A percentile compares a stretch with the other conserved stretches of the same genome.
These are phyloP conservation scores for Xiphophorus birchmanni DNA, from an alignment of 2,797 vertebrate genomes.

Conservation along the genomic window DNA sequence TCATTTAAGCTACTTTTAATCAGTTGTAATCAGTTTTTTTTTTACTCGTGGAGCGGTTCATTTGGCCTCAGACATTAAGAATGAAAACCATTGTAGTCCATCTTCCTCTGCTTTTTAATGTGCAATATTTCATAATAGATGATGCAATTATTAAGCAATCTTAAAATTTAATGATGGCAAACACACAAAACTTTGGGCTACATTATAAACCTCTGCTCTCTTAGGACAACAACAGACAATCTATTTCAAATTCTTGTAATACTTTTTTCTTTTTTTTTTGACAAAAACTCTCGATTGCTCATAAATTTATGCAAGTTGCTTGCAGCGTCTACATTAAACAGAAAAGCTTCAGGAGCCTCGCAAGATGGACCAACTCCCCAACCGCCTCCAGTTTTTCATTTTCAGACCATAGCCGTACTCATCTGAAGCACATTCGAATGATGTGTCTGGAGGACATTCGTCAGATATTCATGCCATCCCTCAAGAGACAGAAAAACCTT, in stretches of 20 bases:
- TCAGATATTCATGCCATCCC: neutral
- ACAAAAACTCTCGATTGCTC: neutral
- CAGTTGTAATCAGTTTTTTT: neutral
- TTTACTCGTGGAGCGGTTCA: neutral
- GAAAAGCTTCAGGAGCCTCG: neutral
- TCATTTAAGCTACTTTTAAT: conserved; percentile 12
- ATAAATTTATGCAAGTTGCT: neutral
- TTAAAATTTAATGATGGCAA: neutral
- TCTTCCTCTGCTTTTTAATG: neutral
- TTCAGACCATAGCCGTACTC: neutral
- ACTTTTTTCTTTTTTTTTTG: neutral
- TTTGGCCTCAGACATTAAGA: neutral
- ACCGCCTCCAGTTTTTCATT: neutral
- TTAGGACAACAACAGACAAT: neutral
- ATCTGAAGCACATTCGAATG: neutral
- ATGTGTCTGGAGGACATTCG: neutral
- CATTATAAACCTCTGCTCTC: neutral
- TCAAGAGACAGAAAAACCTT: neutral
- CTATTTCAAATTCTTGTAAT: neutral
- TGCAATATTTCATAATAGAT: conserved; percentile 3
- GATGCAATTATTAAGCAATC: neutral
- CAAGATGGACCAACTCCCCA: neutral
- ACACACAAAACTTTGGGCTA: neutral
- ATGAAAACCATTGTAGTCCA: neutral
- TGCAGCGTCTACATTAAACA: neutral